Percentiles rank a stretch among this genome's conserved stretches.
These are phyloP conservation scores for Potorous gilbertii DNA, from an alignment of 2,797 vertebrate genomes.

Conservation along the genomic window DNA sequence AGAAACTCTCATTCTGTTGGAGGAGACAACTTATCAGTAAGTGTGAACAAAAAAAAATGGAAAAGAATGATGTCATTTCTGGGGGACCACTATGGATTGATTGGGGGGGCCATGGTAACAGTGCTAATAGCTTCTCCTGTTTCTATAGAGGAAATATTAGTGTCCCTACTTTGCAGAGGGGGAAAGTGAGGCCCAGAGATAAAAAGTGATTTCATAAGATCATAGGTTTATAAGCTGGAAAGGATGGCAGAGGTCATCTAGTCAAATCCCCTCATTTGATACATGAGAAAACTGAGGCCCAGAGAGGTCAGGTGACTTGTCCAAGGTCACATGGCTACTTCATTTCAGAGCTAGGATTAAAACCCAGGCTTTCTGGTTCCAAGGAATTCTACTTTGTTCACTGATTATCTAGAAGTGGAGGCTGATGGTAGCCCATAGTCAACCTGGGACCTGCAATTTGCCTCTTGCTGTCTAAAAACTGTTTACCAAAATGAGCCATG, in stretches of 20 bases:
- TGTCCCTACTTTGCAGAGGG: not conserved
- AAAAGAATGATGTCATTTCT: not conserved
- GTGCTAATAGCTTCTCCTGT: not conserved
- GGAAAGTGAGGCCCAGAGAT: not conserved
- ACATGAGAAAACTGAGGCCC: not conserved
- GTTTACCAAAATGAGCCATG: slow-evolving; percentile 36
- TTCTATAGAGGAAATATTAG: not conserved
- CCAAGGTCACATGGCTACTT: not conserved
- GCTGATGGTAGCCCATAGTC: not conserved
- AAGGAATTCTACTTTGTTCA: not conserved
- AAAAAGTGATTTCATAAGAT: not conserved
- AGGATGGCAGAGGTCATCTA: not conserved
- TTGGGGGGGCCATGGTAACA: not conserved
- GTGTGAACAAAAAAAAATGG: not conserved
- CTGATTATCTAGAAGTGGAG: not conserved
- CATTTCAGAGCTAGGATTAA: not conserved
- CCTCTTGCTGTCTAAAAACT: slow-evolving; percentile 28
- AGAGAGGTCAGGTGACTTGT: not conserved
- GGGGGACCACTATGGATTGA: not conserved
- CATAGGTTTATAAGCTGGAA: not conserved
- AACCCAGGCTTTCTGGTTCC: not conserved
- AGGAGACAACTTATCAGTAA: not conserved
- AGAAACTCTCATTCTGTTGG: not conserved
- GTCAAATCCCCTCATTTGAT: not conserved
- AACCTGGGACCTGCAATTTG: slow-evolving; percentile 5